Base-by-base conservation (phyloP, 1,140 invertebrate species). In the Drosophila aff. region DNA sequence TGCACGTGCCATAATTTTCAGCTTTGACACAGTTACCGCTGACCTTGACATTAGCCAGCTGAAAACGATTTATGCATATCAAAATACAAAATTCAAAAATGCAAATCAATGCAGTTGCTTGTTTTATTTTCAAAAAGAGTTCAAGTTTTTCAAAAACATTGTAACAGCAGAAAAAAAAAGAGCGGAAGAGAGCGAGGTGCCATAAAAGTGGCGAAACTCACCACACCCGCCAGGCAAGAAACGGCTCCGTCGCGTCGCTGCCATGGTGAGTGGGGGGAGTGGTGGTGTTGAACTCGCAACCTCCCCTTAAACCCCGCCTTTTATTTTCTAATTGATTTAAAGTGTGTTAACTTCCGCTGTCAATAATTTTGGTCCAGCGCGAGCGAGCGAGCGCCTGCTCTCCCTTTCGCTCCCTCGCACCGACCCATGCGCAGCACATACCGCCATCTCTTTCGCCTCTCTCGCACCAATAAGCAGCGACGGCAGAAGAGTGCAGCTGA, bases 281-380 rank as follows among this genome's bases (percentile, higher is more conserved):
- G 38, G 49, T 65, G 81, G 62, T 62, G 77, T 71, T 74, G 68
- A 53, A 21, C 41, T 71, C 28, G 58, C 38, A 40, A 13, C 63
- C 53, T 74, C 59, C 84, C 82, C 81, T 79, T 82, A 91, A 86
- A 91, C 90, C 89, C 90, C 90, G 90, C 90, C 90, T 92, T 81
- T 92, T 90, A 90, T 90, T 85, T 90, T 90, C 82, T 92, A 91
- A 91, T 91, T 91, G 90, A 92, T 91, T 91, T 92, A 92, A 82
- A 82, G 81, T 81, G 86, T 91, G 90, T 90, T 90, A 86, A 91
- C 90, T 90, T 91, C 82, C 89, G 90, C 85, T 91, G 89, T 92
- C 90, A 83, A 86, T 90, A 91, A 86, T 79, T 90, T 91, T 57
- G 82, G 86, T 87, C 86, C 82, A 83, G 74, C 50, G n/a, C 21